Base-by-base conservation (phyloP, 2,113 vertebrate species). In the Nestor notabilis region DNA sequence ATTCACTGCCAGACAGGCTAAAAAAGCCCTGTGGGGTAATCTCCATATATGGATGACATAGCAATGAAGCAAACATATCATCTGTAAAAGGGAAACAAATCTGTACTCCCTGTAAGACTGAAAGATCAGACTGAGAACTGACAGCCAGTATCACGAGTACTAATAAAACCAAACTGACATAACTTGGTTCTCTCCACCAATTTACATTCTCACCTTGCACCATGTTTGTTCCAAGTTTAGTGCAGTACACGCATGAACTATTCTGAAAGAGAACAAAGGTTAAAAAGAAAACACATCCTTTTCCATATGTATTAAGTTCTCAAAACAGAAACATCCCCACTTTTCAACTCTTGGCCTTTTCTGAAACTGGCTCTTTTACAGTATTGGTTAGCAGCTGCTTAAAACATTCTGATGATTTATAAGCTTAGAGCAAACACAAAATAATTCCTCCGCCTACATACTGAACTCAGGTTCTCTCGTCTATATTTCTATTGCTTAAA, bases 251-350 rank as follows among this genome's bases (percentile, higher is more conserved):
- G 3, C 65, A 94, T 29, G 82, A 95, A 50, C 87, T 90, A 83
- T 29, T 77, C 93, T 96, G 96, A 83, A 97, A 96, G 52, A 97
- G 55, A 96, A 82, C 68, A 89, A 46, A 93, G 50, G 81, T 93
- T 91, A 72, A 68, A 87, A 78, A 71, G 70, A 84, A 96, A 88
- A 91, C 58, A 80, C 17, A 72, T 78, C 70, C 74, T 89, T 72
- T 74, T 39, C 53, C 3, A 1, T 77, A 46, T 15, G 64, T 74
- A 49, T 76, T 53, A 55, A 76, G 49, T 94, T 90, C 85, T 94
- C 94, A 82, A 69, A 92, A 81, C 53, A 83, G 78, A 90, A 95
- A 81, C 66, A 49, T 89, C 83, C 81, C 63, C 88, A 41, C 92
- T 92, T 68, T 78, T 72, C 74, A 91, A 91, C 71, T n/a, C 68